Conservation (phyloP, 2,113 vertebrate genomes). For the Pteronura brasiliensis region DNA sequence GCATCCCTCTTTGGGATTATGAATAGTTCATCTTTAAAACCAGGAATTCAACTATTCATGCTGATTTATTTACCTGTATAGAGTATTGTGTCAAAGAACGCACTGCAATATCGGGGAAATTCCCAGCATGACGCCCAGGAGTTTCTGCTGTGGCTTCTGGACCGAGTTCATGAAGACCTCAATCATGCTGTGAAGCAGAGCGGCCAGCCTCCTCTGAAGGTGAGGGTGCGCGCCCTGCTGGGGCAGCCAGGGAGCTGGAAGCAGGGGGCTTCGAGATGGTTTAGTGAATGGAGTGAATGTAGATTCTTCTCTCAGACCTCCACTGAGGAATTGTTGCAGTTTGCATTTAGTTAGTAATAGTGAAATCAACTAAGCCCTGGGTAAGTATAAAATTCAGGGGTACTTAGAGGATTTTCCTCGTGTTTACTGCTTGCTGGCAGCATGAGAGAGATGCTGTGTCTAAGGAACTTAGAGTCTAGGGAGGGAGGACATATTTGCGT, state of each 20-base stretch:
- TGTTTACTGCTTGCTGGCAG: not conserved
- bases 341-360: not conserved
- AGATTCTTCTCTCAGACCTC: not conserved
- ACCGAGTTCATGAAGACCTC: conserved; percentile 97
- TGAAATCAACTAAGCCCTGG: not conserved
- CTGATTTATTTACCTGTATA: conserved; percentile 72
- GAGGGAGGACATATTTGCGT: not conserved
- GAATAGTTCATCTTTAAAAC: not conserved
- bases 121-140: conserved; percentile 98
- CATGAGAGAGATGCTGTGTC: not conserved
- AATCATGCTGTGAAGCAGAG: conserved; percentile 88
- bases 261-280: fast-evolving
- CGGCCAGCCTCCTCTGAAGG: conserved; percentile 88
- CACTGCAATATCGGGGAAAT: conserved; percentile 95
- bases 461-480: not conserved
- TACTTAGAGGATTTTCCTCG: not conserved
- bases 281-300: not conserved
- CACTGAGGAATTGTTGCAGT: not conserved
- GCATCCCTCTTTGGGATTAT: not conserved
- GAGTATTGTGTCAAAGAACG: conserved; percentile 95
- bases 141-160: conserved; percentile 97
- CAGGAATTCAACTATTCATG: not conserved
- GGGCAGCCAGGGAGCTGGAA: not conserved
- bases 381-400: not conserved
- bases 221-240: conserved; percentile 23